These are phyloP conservation scores for Sitodiplosis mosellana DNA, from an alignment of 1,140 invertebrate species.

Conservation along the genomic window DNA sequence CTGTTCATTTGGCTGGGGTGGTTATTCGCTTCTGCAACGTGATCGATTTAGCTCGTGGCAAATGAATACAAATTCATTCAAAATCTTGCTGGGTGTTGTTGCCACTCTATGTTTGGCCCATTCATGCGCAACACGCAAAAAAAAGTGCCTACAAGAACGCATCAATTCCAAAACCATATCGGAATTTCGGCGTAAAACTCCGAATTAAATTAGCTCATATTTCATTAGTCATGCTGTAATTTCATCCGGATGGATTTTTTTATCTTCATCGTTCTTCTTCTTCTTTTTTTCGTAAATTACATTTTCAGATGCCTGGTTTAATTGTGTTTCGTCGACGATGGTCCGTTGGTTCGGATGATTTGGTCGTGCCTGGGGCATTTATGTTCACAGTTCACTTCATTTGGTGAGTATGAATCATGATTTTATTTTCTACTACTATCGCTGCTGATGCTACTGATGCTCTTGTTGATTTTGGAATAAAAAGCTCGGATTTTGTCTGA, in stretches of 20 bases:
- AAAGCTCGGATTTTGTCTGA: too few species aligned
- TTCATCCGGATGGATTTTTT: background rate
- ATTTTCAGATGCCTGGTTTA: constrained; percentile 57
- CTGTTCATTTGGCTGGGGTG: too few species aligned
- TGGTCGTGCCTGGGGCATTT: constrained; percentile 64
- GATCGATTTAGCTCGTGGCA: background rate
- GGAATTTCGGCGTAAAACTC: background rate
- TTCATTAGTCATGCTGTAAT: background rate
- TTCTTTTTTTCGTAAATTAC: background rate
- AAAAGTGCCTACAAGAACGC: background rate
- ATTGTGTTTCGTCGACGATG: constrained; percentile 69
- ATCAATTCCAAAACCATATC: background rate
- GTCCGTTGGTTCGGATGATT: constrained; percentile 77
- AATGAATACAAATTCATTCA: background rate
- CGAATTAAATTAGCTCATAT: background rate
- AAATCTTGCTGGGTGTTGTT: background rate
- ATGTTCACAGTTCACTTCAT: constrained; percentile 55
- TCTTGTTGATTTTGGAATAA: too few species aligned
- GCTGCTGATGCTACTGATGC: too few species aligned
- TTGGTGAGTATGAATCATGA: constrained; percentile 40
- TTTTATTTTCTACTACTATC: constrained; percentile 2
- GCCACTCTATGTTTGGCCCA: background rate
- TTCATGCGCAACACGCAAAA: background rate
- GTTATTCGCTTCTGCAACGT: too few species aligned
- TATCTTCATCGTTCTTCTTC: background rate